These are phyloP conservation scores for Poecilus cupreus DNA, from an alignment of 2,888 invertebrate species.

Conservation along the genomic window DNA sequence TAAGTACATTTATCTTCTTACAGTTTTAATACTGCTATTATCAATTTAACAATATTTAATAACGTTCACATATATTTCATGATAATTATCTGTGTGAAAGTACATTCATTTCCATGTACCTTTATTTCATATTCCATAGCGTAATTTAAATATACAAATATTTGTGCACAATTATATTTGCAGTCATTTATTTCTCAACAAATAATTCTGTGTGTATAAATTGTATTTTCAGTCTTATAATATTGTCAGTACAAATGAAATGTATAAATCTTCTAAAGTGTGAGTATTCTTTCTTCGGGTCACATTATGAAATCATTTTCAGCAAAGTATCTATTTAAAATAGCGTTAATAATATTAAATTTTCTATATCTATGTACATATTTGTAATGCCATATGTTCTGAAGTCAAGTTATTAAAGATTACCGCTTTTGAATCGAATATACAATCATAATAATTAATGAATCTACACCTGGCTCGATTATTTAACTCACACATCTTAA, in stretches of 20 bases:
- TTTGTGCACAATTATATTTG: slow-evolving; percentile 41
- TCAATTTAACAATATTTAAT: slow-evolving; percentile 25
- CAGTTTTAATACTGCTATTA: slow-evolving; percentile 38
- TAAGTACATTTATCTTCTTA: slow-evolving; percentile 51
- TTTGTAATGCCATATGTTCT: not conserved
- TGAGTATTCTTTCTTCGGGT: slow-evolving; percentile 25
- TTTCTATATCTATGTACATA: slow-evolving; percentile 33
- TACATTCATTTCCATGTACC: slow-evolving; percentile 6
- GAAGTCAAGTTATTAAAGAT: slow-evolving; percentile 16
- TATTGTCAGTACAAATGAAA: slow-evolving; percentile 48
- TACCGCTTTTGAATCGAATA: slow-evolving; percentile 24
- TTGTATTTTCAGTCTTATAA: slow-evolving; percentile 36
- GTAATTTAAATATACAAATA: slow-evolving; percentile 44
- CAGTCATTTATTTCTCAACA: slow-evolving; percentile 27
- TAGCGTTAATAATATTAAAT: slow-evolving; percentile 32
- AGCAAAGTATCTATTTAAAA: not conserved
- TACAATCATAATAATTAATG: slow-evolving; percentile 22
- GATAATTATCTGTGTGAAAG: slow-evolving; percentile 27
- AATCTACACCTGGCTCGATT: not conserved
- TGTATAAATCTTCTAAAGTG: slow-evolving; percentile 10
- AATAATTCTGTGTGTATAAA: slow-evolving; percentile 22
- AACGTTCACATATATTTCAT: slow-evolving; percentile 18
- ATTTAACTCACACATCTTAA: slow-evolving; percentile 19
- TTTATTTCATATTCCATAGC: slow-evolving; percentile 24
- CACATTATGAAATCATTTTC: not conserved